phyloP scores from a whole-genome alignment of 2,113 vertebrate genomes.

The Rhynchomys soricoides region DNA sequence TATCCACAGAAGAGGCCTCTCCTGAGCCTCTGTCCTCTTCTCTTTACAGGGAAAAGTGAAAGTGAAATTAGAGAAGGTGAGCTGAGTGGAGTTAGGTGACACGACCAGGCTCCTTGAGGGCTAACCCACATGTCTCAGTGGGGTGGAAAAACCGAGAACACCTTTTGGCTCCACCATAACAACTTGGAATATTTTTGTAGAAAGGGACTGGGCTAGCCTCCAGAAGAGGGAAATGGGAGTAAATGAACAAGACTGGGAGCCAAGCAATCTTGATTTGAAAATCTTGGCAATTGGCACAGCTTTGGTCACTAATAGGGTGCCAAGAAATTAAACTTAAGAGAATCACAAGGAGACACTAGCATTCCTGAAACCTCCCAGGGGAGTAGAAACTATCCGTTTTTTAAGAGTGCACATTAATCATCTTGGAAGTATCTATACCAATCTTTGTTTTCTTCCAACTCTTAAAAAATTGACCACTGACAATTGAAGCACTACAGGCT shows the following conservation, averaged over 20 bases:
- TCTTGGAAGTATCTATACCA: slow-evolving; percentile 1
- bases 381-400: neutral
- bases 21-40: neutral
- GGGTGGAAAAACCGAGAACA: too few species aligned
- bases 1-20: neutral
- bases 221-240: neutral
- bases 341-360: neutral
- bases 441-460: neutral
- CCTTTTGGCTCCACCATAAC: too few species aligned
- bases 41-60: neutral
- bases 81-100: neutral
- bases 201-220: neutral
- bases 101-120: too few species aligned
- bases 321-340: neutral
- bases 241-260: neutral
- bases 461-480: slow-evolving; percentile 32
- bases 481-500: slow-evolving; percentile 32
- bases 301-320: neutral
- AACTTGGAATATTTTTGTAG: neutral
- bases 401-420: neutral
- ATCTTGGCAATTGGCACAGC: neutral
- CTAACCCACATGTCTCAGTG: neutral
- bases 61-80: neutral
- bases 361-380: neutral
- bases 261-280: neutral